Evolutionary conservation across 2,113 vertebrate genomes (phyloP).

Genomic region (Scopus umbretta): DNA sequence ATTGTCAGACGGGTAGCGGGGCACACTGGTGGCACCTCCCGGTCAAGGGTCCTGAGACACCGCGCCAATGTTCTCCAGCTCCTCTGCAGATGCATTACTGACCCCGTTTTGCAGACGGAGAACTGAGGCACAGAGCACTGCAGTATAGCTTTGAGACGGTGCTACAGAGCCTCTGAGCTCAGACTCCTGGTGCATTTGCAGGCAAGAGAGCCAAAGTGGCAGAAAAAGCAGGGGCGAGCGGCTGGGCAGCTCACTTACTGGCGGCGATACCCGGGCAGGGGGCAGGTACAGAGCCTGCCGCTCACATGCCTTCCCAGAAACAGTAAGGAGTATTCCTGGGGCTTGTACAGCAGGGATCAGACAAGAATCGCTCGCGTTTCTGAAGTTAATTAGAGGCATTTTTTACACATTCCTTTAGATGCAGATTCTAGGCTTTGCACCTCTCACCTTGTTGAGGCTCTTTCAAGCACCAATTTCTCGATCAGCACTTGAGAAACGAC

Average conservation of each 20-base stretch:
- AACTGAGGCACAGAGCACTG: neutral
- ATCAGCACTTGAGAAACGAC: neutral
- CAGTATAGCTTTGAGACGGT: rapidly evolving
- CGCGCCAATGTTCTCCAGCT: neutral
- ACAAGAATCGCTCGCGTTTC: rapidly evolving
- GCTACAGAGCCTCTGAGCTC: neutral
- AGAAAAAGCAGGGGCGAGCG: neutral
- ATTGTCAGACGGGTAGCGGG: neutral
- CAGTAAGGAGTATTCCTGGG: neutral
- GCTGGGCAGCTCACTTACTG: rapidly evolving
- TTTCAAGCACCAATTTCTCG: neutral
- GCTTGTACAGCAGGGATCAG: neutral
- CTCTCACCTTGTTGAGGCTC: neutral
- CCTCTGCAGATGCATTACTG: neutral
- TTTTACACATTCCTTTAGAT: neutral
- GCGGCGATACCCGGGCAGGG: rapidly evolving
- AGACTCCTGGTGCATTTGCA: neutral
- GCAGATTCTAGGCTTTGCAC: neutral
- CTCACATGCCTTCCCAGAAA: neutral
- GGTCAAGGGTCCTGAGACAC: neutral
- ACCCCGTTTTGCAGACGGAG: neutral
- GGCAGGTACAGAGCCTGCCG: neutral
- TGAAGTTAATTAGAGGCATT: neutral
- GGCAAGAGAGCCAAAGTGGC: neutral
- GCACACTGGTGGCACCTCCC: neutral